Conservation (phyloP, 2,888 invertebrate species). For the Coleophora deauratella region DNA sequence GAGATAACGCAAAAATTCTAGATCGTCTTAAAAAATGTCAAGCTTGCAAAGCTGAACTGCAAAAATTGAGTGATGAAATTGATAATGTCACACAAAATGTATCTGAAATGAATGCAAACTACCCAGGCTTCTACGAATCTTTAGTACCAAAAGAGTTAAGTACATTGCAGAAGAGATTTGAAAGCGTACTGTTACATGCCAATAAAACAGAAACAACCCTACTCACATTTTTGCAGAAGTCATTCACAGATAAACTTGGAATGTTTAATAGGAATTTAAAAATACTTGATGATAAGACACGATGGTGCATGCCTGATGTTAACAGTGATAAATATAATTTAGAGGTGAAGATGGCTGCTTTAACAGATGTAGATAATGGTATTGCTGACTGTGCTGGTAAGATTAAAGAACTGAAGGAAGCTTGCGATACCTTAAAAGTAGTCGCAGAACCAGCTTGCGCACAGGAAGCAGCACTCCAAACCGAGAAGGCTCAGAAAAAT, state of each 20-base stretch:
- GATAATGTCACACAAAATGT: constrained; percentile 80
- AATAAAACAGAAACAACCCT: constrained; percentile 88
- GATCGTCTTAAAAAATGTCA: constrained; percentile 85
- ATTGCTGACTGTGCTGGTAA: constrained; percentile 81
- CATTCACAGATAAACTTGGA: constrained; percentile 88
- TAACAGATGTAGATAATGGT: constrained; percentile 83
- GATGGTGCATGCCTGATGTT: constrained; percentile 93
- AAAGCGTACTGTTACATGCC: constrained; percentile 83
- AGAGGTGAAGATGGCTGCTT: constrained; percentile 89
- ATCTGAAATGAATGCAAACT: constrained; percentile 80
- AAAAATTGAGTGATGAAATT: constrained; percentile 78
- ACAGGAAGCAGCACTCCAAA: constrained; percentile 78
- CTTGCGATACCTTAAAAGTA: constrained; percentile 80
- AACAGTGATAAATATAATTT: constrained; percentile 93
- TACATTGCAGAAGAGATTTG: constrained; percentile 87
- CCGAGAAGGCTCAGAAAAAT: constrained; percentile 80
- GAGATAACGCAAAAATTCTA: constrained; percentile 88
- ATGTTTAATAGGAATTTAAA: constrained; percentile 86
- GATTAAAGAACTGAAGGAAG: constrained; percentile 79
- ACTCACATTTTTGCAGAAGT: constrained; percentile 87
- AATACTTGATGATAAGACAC: constrained; percentile 89
- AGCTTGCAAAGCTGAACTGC: constrained; percentile 80
- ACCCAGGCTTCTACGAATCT: constrained; percentile 85
- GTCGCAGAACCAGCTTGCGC: constrained; percentile 83
- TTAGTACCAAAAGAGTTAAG: constrained; percentile 87